A percentile compares a stretch with the other conserved stretches of the same genome.
phyloP scores from a whole-genome alignment of 2,888 invertebrate genomes.

The Athripsodes cinereus region DNA sequence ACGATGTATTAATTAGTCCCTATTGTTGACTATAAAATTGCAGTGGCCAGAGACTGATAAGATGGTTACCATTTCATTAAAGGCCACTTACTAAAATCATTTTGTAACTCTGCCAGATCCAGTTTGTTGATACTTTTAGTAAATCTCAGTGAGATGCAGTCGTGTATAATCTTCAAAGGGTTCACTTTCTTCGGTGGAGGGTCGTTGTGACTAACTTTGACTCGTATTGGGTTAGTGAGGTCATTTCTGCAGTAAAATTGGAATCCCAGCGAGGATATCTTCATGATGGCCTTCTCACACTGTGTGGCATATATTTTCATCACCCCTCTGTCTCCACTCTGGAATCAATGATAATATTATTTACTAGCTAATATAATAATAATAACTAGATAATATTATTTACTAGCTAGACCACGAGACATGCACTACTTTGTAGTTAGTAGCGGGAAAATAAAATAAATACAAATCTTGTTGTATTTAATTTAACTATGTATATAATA shows the following conservation, averaged over 20 bases:
- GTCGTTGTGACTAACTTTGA: slow-evolving; percentile 12
- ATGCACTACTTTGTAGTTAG: no score
- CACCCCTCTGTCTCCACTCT: neutral
- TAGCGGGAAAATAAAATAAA: no score
- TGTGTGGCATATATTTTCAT: slow-evolving; percentile 14
- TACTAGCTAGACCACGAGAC: no score
- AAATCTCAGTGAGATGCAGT: slow-evolving; percentile 4
- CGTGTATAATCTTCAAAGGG: slow-evolving; percentile 11
- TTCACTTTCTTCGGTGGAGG: slow-evolving; percentile 6
- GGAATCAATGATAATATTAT: no score
- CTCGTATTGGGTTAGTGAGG: neutral
- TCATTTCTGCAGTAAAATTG: slow-evolving; percentile 3
- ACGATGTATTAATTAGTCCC: no score
- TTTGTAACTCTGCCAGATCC: slow-evolving; percentile 7
- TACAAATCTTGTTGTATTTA: no score
- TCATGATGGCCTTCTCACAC: slow-evolving; percentile 11
- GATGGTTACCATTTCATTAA: no score
- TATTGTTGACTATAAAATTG: no score
- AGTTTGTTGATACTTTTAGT: slow-evolving; percentile 11
- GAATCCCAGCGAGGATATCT: slow-evolving; percentile 6
- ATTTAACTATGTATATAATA: no score
- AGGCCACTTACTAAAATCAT: slow-evolving; percentile 8
- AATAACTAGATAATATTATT: no score
- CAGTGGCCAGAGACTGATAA: neutral
- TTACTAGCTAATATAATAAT: no score